Evolutionary conservation across 2,797 vertebrate genomes (phyloP).

Genomic region (Serranus cabrilla): DNA sequence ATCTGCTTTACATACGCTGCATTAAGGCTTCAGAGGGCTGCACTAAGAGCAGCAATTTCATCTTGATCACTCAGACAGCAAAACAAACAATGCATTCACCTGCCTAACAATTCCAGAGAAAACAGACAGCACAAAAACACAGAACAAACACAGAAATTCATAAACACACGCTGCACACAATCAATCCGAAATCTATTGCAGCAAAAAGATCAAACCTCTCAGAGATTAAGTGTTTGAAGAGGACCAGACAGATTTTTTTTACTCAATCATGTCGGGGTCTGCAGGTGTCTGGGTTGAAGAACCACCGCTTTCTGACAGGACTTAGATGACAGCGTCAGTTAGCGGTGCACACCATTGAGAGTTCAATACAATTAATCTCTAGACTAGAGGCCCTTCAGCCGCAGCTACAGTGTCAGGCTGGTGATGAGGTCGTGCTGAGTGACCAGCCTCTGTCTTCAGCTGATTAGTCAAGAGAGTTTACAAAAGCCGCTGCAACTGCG

Average conservation of each 20-base stretch:
- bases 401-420: constrained; percentile 64
- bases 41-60: constrained; percentile 28
- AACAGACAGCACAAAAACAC: constrained; percentile 13
- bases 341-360: constrained; percentile 26
- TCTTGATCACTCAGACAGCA: constrained; percentile 25
- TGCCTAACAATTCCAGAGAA: constrained; percentile 9
- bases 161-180: constrained; percentile 37
- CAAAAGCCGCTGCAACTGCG: constrained; percentile 66
- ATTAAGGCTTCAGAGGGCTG: constrained; percentile 23
- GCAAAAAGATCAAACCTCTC: constrained; percentile 49
- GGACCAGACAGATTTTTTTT: constrained; percentile 52
- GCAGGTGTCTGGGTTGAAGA: constrained; percentile 47
- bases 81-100: constrained; percentile 37
- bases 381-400: constrained; percentile 67
- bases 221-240: constrained; percentile 58
- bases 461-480: constrained; percentile 80
- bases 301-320: constrained; percentile 24
- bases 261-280: constrained; percentile 35
- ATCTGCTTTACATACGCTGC: neutral
- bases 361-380: constrained; percentile 72
- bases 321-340: constrained; percentile 59
- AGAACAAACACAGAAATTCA: constrained; percentile 34
- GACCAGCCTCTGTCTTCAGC: constrained; percentile 72
- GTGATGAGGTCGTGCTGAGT: constrained; percentile 76
- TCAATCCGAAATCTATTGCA: constrained; percentile 65